phyloP scores from a whole-genome alignment of 2,888 invertebrate genomes.

The Incurvaria masculella region DNA sequence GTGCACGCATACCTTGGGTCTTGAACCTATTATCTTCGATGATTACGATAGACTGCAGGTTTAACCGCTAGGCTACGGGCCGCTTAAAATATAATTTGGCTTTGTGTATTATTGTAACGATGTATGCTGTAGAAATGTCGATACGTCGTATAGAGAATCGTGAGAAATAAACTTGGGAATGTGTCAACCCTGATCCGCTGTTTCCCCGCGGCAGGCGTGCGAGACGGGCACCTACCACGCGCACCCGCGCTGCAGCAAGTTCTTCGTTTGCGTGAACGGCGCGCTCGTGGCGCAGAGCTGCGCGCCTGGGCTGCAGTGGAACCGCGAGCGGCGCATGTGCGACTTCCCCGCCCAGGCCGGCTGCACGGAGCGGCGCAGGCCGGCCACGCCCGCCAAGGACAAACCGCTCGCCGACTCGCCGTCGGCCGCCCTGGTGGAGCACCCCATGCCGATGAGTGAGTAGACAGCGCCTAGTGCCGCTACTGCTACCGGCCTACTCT shows the following conservation, averaged over 20 bases:
- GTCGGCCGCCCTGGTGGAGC: not conserved
- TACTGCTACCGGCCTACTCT: too few relatives aligned
- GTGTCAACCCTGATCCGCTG: not conserved
- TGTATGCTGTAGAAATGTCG: too few relatives aligned
- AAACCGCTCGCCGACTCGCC: slow-evolving; percentile 22
- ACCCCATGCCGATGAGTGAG: not conserved
- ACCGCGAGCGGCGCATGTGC: slow-evolving; percentile 62
- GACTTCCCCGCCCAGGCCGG: slow-evolving; percentile 70
- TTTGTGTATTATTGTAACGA: too few relatives aligned
- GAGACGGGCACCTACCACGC: slow-evolving; percentile 72
- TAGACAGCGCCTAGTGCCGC: too few relatives aligned
- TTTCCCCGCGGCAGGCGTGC: slow-evolving; percentile 50
- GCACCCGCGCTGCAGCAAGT: slow-evolving; percentile 69
- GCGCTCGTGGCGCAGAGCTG: slow-evolving; percentile 67
- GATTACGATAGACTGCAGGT: too few relatives aligned
- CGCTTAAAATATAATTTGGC: too few relatives aligned
- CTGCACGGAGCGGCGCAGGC: slow-evolving; percentile 48
- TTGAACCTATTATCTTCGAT: too few relatives aligned
- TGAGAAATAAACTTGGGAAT: too few relatives aligned
- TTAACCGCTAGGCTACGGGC: too few relatives aligned
- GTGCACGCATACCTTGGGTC: too few relatives aligned
- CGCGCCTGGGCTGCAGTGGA: slow-evolving; percentile 75
- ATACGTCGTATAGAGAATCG: too few relatives aligned
- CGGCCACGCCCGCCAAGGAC: slow-evolving; percentile 22
- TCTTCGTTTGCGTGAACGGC: slow-evolving; percentile 76